These are phyloP conservation scores for Amaurobius ferox DNA, from an alignment of 2,888 invertebrate species.

Conservation along the genomic window DNA sequence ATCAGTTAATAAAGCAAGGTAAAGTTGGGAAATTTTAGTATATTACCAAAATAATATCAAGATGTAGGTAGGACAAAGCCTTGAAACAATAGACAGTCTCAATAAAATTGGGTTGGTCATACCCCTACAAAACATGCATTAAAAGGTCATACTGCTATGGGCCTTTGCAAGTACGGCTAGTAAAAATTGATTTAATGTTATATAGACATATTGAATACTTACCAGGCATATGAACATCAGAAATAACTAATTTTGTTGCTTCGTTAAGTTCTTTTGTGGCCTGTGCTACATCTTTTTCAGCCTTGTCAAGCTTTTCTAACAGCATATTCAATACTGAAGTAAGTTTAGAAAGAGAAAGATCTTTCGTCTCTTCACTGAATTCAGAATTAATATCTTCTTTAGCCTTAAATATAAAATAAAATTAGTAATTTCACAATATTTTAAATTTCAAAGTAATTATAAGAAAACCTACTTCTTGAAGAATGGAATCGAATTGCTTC, in stretches of 20 bases:
- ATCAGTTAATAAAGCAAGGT: too few relatives aligned
- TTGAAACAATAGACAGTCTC: too few relatives aligned
- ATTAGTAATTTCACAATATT: neutral
- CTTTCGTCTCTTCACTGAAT: constrained; percentile 73
- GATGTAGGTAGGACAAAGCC: too few relatives aligned
- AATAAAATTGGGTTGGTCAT: too few relatives aligned
- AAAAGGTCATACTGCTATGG: too few relatives aligned
- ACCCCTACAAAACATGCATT: too few relatives aligned
- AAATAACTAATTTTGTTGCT: constrained; percentile 19
- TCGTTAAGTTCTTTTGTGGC: constrained; percentile 63
- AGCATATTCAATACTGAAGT: constrained; percentile 76
- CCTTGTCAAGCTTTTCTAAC: constrained; percentile 76
- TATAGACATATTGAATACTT: neutral
- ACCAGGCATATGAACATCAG: neutral
- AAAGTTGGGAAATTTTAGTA: too few relatives aligned
- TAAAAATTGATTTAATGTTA: too few relatives aligned
- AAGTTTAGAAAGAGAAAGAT: constrained; percentile 75
- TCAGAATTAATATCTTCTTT: constrained; percentile 31
- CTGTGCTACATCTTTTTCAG: constrained; percentile 74
- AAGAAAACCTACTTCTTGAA: constrained; percentile 48
- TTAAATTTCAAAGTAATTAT: neutral
- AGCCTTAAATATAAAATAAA: constrained; percentile 30
- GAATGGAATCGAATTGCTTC: constrained; percentile 32
- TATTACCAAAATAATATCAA: too few relatives aligned
- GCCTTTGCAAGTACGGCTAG: too few relatives aligned